Evolutionary conservation across 2,113 vertebrate genomes (phyloP).

Genomic region (Hymenochirus boettgeri): DNA sequence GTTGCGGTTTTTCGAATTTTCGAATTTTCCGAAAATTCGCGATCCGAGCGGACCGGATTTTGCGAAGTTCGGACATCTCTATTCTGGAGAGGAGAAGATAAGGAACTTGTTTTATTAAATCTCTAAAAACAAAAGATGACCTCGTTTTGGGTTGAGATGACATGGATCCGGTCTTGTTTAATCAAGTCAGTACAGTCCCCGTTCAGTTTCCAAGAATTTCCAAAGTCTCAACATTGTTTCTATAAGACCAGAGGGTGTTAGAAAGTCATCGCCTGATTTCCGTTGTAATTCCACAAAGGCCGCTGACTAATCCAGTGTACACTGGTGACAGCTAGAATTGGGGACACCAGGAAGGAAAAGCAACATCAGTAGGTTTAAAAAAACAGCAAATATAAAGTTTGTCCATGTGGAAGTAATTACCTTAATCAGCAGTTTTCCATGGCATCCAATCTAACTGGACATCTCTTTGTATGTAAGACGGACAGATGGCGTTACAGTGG

Average conservation of each 20-base stretch:
- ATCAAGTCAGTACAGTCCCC: conserved; percentile 71
- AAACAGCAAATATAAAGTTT: no score
- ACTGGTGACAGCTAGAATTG: conserved; percentile 70
- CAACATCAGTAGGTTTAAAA: no score
- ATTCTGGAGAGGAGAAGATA: no score
- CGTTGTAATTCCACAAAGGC: conserved; percentile 91
- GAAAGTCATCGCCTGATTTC: conserved; percentile 92
- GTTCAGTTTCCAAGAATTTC: conserved; percentile 86
- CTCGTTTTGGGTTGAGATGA: conserved; percentile 80
- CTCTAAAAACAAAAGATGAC: no score
- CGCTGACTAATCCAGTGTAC: conserved; percentile 77
- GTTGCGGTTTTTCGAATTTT: no score
- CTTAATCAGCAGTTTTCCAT: conserved; percentile 79
- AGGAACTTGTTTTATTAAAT: no score
- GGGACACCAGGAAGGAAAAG: background rate
- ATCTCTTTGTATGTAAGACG: conserved; percentile 70
- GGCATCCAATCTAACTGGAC: conserved; percentile 85
- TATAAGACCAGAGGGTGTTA: conserved; percentile 76
- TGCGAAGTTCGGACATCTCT: no score
- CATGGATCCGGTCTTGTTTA: conserved; percentile 77
- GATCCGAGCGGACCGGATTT: no score
- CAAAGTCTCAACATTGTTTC: conserved; percentile 83
- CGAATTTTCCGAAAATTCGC: no score
- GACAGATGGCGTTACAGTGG: conserved; percentile 62
- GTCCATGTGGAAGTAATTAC: no score